Evolutionary conservation across 2,113 vertebrate genomes (phyloP), one percentile per base, ranked within the genome.

Genomic region (Galeopterus variegatus): DNA sequence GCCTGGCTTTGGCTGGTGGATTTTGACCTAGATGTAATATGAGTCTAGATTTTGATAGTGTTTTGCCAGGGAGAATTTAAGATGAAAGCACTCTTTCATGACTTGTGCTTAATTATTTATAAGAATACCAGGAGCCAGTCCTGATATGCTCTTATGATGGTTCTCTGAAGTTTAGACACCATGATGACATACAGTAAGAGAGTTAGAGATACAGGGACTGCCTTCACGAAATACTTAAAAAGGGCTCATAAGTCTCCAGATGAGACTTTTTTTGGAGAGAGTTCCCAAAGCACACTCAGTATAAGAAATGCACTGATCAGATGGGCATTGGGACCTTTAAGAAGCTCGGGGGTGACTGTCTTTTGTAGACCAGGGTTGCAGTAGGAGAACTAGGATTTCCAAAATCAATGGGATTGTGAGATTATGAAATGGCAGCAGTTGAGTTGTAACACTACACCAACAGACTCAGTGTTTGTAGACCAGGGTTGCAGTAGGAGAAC

Each of bases 151-250:
- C 33, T 48, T 80, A 26, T 75, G 83, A 60, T 80, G 5, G 4
- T 45, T 85, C 52, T 73, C 84, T 86, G 72, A 64, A n/a, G 86
- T 90, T 73, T 76, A 94, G 65, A 89, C 45, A 54, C 36, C 21
- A 69, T 14, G 19, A 26, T 76, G 52, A 41, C 13, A 76, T 81
- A 67, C 0, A 28, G 15, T 69, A 70, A 70, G 36, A 50, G 12
- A 48, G 11, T 28, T n/a, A 67, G 41, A 92, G 17, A 62, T 48
- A n/a, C 1, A n/a, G 23, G 26, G 65, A 48, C 23, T 45, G 3
- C 26, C 8, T 81, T 73, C 31, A 64, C 7, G 80, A 58, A 81
- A 65, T 33, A 86, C 14, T 67, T 3, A 76, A 93, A 10, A n/a
- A 64, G 17, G 33, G 24, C 5, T 69, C 41, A 75, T 73, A 77